Evolutionary conservation across 1,140 invertebrate genomes (phyloP), one percentile per base, ranked within the genome.

Genomic region (Drosophila carrolli): DNA sequence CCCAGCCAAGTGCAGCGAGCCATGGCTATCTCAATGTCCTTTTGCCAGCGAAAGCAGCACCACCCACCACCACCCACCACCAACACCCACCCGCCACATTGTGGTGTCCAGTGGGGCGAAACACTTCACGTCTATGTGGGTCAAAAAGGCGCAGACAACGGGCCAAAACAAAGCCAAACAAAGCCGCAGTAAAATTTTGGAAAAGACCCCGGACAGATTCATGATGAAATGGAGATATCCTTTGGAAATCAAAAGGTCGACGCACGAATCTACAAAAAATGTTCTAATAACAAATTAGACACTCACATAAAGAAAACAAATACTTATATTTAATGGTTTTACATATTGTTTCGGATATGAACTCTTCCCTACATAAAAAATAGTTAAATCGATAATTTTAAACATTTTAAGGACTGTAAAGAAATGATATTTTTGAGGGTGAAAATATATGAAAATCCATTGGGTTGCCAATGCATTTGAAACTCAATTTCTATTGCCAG

Each of bases 61-160:
- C 32, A 16, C 1, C 4, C 41, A 14, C 41, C 44, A 4, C 40
- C 40, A 8, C 35, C 13, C n/a, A 10, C 46, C 43, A 5, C n/a
- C 46, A 19, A 5, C n/a, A 13, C 32, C 35, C 10, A 56, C 40
- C 27, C 60, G 7, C 40, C 47, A 23, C 14, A 13, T n/a, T 40
- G 67, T 48, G 58, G 48, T 61, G 70, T 74, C 75, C 63, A 83
- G 41, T 83, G 59, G 61, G 53, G 58, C 80, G 61, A 51, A 79
- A 61, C 75, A 46, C 56, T 56, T 56, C 68, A 60, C 62, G 53
- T 74, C 62, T 60, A 79, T 84, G 66, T 83, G 65, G 81, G 81
- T 83, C 80, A 83, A 46, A 73, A 70, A 50, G 63, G 59, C 54
- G 32, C 44, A 62, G 29, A 40, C 56, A 58, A 53, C 4, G 44